Evolutionary conservation across 2,113 vertebrate genomes (phyloP).

Genomic region (cattle (Bos taurus)): DNA sequence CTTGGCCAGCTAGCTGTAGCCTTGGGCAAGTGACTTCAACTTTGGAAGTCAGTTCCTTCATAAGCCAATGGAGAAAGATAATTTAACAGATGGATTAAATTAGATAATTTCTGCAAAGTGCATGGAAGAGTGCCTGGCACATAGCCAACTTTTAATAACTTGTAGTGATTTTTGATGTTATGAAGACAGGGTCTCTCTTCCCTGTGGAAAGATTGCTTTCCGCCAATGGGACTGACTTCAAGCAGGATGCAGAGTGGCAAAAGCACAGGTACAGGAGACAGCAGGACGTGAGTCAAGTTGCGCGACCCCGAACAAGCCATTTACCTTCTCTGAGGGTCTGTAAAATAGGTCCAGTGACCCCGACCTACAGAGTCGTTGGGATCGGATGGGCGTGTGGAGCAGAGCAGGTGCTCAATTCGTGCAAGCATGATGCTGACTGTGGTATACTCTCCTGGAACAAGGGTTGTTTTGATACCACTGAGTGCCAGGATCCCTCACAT

Average conservation of each 20-base stretch:
- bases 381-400: accelerated
- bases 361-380: not conserved
- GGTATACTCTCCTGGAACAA: too few relatives aligned
- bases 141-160: not conserved
- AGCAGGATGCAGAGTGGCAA: not conserved
- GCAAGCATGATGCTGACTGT: not conserved
- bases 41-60: not conserved
- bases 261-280: not conserved
- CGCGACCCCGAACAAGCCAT: not conserved
- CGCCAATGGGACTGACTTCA: too few relatives aligned
- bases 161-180: not conserved
- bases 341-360: not conserved
- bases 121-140: not conserved
- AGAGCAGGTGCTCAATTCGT: not conserved
- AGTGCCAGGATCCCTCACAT: not conserved
- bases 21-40: not conserved
- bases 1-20: not conserved
- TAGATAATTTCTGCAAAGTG: not conserved
- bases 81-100: not conserved
- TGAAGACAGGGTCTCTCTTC: not conserved
- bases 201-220: not conserved
- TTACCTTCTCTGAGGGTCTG: not conserved
- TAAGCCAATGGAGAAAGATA: not conserved
- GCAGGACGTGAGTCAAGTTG: not conserved
- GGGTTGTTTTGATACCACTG: not conserved